These are phyloP conservation scores for Pararge aegeria DNA, from an alignment of 1,140 invertebrate genomes.

Conservation along the genomic window DNA sequence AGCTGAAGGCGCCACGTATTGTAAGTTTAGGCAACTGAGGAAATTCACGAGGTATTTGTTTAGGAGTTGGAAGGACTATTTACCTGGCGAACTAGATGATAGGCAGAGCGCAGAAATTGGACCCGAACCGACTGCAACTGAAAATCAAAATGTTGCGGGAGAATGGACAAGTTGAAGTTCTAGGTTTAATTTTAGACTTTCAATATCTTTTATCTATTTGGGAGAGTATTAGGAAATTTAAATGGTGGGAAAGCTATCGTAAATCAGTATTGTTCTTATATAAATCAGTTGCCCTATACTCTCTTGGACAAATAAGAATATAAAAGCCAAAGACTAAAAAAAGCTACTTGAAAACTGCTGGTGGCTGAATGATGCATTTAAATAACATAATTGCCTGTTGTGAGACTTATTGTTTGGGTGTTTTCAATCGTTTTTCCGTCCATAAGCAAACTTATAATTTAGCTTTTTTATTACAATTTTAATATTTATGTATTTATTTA, in stretches of 20 bases:
- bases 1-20: slow-evolving; percentile 95
- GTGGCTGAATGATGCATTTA: slow-evolving; percentile 50
- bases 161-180: slow-evolving; percentile 41
- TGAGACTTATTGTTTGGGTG: slow-evolving; percentile 29
- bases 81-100: slow-evolving; percentile 87
- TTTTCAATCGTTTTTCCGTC: slow-evolving; percentile 38
- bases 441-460: slow-evolving; percentile 18
- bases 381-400: slow-evolving; percentile 33
- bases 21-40: slow-evolving; percentile 93
- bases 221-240: not conserved
- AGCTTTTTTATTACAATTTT: not conserved
- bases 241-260: too few relatives aligned
- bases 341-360: slow-evolving; percentile 6
- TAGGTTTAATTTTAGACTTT: not conserved
- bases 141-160: not conserved
- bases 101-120: slow-evolving; percentile 24
- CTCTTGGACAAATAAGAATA: not conserved
- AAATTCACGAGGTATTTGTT: slow-evolving; percentile 96
- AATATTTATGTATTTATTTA: too few relatives aligned
- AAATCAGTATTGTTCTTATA: too few relatives aligned
- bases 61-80: slow-evolving; percentile 95
- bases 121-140: not conserved
- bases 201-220: not conserved
- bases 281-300: too few relatives aligned
- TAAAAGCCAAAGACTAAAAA: slow-evolving; percentile 18